Evolutionary conservation across 2,113 vertebrate species (phyloP), one percentile per base, ranked within the genome.

Genomic region (Ammodytes marinus): DNA sequence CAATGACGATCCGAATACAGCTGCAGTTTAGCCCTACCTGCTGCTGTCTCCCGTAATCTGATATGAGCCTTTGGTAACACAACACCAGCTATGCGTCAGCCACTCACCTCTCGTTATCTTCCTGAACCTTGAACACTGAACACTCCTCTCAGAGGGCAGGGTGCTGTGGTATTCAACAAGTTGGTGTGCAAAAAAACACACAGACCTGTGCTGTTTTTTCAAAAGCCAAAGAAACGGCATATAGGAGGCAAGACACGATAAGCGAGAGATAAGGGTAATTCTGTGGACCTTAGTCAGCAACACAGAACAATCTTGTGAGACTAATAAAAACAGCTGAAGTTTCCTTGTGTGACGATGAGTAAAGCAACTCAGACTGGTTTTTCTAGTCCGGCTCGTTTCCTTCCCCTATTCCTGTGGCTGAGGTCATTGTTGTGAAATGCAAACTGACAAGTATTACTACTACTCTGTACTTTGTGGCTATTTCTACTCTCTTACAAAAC

Each of bases 61-160:
- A 95, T 93, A 74, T 79, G 63, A 88, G 89, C 68, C 84, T 86
- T 12, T 86, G 88, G 94, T 91, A 95, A 95, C 89, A 82, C 13
- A 91, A 95, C 92, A 94, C 92, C 46, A 84, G 85, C 75, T 90
- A 19, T 85, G 89, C 90, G 93, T 95, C 93, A 95, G 91, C 89
- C 86, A 85, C 90, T 91, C 90, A 93, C 88, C 87, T 90, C 89
- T 87, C 69, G 79, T 95, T 95, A 95, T 95, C 94, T 92, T 87
- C 85, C 90, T 95, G 95, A 93, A 95, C 95, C 92, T 95, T 95
- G 95, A 93, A 94, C 94, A 78, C 71, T 87, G 84, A 83, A 72
- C 88, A 67, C 74, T 91, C 84, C 81, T 63, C 68, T 1, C 58
- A 49, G 83, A 90, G 87, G 86, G 86, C 69, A 91, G 90, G 89